Evolutionary conservation across 1,140 invertebrate genomes (phyloP).

Genomic region (Saccostrea echinata): DNA sequence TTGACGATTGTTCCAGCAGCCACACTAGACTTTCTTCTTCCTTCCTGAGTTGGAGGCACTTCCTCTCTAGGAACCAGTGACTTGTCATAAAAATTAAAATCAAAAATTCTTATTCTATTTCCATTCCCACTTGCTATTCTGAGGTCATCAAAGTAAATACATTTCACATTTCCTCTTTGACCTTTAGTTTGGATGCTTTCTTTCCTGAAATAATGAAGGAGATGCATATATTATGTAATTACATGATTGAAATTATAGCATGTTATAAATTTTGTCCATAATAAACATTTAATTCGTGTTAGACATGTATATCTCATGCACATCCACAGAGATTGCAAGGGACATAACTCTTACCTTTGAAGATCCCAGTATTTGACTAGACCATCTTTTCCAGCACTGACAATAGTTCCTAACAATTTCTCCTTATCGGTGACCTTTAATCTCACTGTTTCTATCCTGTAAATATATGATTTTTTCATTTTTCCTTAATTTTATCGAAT

Average conservation of each 20-base stretch:
- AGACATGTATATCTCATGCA: no score
- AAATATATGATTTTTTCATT: conserved; percentile 23
- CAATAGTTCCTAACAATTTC: conserved; percentile 64
- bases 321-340: background rate
- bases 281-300: no score
- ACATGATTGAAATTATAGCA: no score
- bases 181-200: conserved; percentile 71
- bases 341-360: conserved; percentile 60
- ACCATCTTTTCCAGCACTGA: conserved; percentile 74
- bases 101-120: conserved; percentile 71
- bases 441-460: conserved; percentile 71
- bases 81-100: conserved; percentile 65
- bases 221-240: background rate
- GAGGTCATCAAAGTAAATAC: conserved; percentile 71
- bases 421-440: conserved; percentile 65
- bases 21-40: background rate
- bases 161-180: conserved; percentile 67
- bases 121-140: conserved; percentile 71
- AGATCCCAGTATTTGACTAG: conserved; percentile 75
- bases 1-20: background rate
- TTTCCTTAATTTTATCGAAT: background rate
- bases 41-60: background rate
- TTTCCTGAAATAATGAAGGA: conserved; percentile 56
- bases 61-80: conserved; percentile 8
- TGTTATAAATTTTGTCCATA: background rate